phyloP scores from a whole-genome alignment of 2,797 vertebrate species.

The Aldrovandia affinis region DNA sequence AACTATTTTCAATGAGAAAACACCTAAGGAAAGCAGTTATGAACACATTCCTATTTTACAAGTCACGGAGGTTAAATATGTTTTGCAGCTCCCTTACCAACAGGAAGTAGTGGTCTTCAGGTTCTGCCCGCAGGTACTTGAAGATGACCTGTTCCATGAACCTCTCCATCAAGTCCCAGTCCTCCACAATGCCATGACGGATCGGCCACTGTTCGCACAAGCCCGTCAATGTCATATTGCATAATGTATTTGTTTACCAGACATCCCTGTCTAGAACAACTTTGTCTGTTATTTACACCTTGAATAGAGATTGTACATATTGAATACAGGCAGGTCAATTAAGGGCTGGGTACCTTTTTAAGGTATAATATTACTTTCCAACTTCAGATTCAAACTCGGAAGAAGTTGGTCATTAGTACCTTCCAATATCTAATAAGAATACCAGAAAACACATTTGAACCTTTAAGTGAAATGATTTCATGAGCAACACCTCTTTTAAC shows the following conservation, averaged over 20 bases:
- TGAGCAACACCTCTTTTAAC: neutral
- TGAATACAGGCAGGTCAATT: neutral
- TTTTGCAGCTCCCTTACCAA: constrained; percentile 75
- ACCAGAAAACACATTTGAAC: neutral
- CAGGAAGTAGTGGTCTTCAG: constrained; percentile 96
- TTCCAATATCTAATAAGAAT: neutral
- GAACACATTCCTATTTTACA: neutral
- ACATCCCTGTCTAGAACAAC: neutral
- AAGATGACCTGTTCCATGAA: constrained; percentile 99
- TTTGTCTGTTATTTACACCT: neutral
- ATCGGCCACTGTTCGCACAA: constrained; percentile 87
- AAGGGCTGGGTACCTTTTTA: neutral
- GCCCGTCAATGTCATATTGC: neutral
- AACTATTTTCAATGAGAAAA: constrained; percentile 41
- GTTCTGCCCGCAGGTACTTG: constrained; percentile 96
- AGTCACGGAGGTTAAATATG: neutral
- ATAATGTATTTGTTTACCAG: neutral
- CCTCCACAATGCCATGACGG: constrained; percentile 95
- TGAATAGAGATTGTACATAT: neutral
- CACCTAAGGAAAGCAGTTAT: too few relatives aligned
- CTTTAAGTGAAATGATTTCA: neutral
- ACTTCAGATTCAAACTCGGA: neutral
- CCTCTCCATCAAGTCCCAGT: constrained; percentile 98
- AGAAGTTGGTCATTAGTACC: neutral
- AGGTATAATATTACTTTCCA: neutral